phyloP scores from a whole-genome alignment of 2,888 invertebrate genomes.

The Desoria tigrina region DNA sequence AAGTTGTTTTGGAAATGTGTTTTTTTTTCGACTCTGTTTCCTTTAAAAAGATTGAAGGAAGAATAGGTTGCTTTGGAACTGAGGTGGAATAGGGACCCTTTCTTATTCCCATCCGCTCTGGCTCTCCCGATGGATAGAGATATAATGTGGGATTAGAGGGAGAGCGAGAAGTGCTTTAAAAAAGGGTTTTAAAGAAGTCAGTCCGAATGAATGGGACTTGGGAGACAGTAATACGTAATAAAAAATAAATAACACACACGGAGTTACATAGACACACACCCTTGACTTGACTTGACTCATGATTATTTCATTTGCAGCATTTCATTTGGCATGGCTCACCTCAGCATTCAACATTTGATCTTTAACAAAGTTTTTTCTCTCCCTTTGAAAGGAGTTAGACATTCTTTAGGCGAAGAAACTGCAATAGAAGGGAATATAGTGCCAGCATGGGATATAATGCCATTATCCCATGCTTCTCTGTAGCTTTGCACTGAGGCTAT shows the following conservation, averaged over 20 bases:
- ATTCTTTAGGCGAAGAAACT: background rate
- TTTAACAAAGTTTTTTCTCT: slow-evolving; percentile 6
- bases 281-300: slow-evolving; percentile 4
- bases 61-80: too few species aligned
- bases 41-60: background rate
- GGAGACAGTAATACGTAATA: slow-evolving; percentile 22
- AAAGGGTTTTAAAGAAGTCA: slow-evolving; percentile 13
- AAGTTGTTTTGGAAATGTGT: background rate
- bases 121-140: slow-evolving; percentile 4
- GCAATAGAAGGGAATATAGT: too few species aligned
- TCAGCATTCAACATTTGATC: slow-evolving; percentile 17
- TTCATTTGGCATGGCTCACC: slow-evolving; percentile 17
- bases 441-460: too few species aligned
- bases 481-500: too few species aligned
- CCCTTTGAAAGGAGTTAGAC: slow-evolving; percentile 2
- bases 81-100: too few species aligned
- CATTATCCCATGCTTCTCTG: too few species aligned
- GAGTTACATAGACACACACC: slow-evolving; percentile 9
- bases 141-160: slow-evolving; percentile 14
- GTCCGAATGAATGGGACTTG: slow-evolving; percentile 14
- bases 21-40: background rate
- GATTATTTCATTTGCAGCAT: slow-evolving; percentile 12
- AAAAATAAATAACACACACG: slow-evolving; percentile 23
- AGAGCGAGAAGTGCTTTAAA: slow-evolving; percentile 19
- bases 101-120: background rate